Evolutionary conservation across 2,888 invertebrate genomes (phyloP), one percentile per base, ranked within the genome.

Genomic region (Drosophila lacicola): DNA sequence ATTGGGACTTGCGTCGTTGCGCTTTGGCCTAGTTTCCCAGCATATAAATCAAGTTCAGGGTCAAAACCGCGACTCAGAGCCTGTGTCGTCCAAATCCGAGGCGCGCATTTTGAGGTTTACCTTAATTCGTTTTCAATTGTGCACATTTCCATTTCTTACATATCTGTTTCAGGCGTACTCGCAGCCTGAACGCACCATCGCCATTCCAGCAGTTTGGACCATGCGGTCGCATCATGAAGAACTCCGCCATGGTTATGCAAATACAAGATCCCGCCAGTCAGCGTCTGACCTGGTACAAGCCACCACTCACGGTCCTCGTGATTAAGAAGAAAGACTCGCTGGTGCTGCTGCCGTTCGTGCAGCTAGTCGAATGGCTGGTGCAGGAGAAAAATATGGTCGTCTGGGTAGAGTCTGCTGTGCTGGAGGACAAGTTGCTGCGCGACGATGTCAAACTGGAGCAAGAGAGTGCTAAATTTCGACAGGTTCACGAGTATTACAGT

Each of bases 241-340:
- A 97, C 93, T 97, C 98, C 14, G 97, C 97, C 37, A 97, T 97
- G 96, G 97, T 98, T 92, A 97, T 98, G 98, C 97, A 98, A 92
- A 98, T 98, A 91, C 98, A 98, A 93, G 98, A 99, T 93, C 99
- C 98, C 47, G 98, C 98, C 91, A 98, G 97, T 91, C 98, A 98
- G 94, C 95, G 98, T 90, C 94, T 99, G 90, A 98, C 97, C 50
- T 99, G 99, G 99, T 97, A 98, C 95, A 98, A 98, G 93, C 97
- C 98, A 25, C 98, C 98, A 1, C 94, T 98, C 78, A 97, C 97
- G n/a, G 98, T 98, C 82, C 95, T 99, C 82, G 98, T 99, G 73
- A 98, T 99, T 93, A 98, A 98, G 94, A 99, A 99, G 93, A 95
- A 97, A 92, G 99, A 99, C 93, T 96, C 96, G 4, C 95, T 96